Conservation (phyloP, 2,888 invertebrate species). For the Drosophila borborema region DNA sequence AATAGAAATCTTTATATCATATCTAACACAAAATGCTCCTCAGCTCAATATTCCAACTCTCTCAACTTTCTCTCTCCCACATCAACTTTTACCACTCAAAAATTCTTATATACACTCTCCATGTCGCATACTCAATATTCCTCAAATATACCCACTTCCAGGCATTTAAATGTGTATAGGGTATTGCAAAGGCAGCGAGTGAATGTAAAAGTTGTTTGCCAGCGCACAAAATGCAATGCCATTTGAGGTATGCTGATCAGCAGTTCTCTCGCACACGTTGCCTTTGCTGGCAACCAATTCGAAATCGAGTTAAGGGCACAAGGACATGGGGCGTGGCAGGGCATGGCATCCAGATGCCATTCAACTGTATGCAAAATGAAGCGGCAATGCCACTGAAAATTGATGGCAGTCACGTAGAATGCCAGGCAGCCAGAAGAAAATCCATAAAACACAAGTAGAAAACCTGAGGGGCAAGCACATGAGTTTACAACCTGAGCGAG, state of each 20-base stretch:
- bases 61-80: rapidly evolving
- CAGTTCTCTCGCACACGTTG: conserved; percentile 65
- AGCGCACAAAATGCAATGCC: conserved; percentile 52
- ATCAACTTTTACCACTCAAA: background rate
- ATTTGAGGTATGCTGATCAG: conserved; percentile 74
- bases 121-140: background rate
- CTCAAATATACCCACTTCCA: background rate
- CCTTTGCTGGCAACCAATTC: conserved; percentile 75
- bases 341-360: conserved; percentile 25
- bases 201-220: conserved; percentile 52
- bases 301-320: conserved; percentile 76
- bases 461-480: conserved; percentile 52
- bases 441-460: conserved; percentile 67
- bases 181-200: conserved; percentile 26
- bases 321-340: conserved; percentile 25
- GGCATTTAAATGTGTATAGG: conserved; percentile 4
- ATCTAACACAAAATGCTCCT: too few relatives aligned
- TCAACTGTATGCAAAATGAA: conserved; percentile 81
- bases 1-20: too few relatives aligned
- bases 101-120: background rate
- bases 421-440: conserved; percentile 65
- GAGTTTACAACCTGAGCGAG: conserved; percentile 23
- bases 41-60: background rate
- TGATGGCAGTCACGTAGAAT: conserved; percentile 80
- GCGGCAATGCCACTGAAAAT: conserved; percentile 79